Evolutionary conservation across 2,113 vertebrate species (phyloP), one percentile per base, ranked within the genome.

Genomic region (Sceloporus tristichus): DNA sequence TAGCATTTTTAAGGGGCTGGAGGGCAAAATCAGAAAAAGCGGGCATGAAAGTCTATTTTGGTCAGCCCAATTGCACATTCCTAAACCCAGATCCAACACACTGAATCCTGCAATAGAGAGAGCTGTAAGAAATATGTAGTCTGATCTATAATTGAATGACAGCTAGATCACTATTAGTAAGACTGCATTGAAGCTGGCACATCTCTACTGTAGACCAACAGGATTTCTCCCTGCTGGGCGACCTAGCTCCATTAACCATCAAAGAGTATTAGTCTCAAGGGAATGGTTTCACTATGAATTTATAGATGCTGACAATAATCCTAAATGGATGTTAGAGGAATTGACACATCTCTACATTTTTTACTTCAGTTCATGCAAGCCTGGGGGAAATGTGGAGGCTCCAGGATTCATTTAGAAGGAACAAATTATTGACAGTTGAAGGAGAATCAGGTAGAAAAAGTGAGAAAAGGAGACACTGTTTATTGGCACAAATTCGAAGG

Each of bases 301-400:
- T 95, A 95, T 95, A 95, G 93, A 94, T 88, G 94, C 93, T 96
- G 96, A 96, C 95, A 95, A 96, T 96, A 94, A 95, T 95, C 94
- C 94, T 95, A 95, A 97, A 95, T 93, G 94, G 93, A 95, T 94
- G 91, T 91, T 96, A 94, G 91, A 87, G 92, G 94, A 96, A 96
- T 94, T 93, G 96, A 95, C 95, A 95, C 95, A 95, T 95, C 92
- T 95, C 91, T 84, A 90, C 91, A 94, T 94, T 96, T 94, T 95
- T 27, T 68, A 2, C 93, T 93, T 94, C 54, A 4, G 87, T 90
- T 89, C 93, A 82, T 90, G 85, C 89, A 87, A 93, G 93, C 93
- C 95, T 93, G 79, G 82, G 93, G 94, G 94, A 93, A 89, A 84
- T 88, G 90, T 76, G 68, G 87, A 93, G 90, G 90, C 85, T 87